Base-by-base conservation (phyloP, 1,140 invertebrate genomes). In the Amyelois transitella region DNA sequence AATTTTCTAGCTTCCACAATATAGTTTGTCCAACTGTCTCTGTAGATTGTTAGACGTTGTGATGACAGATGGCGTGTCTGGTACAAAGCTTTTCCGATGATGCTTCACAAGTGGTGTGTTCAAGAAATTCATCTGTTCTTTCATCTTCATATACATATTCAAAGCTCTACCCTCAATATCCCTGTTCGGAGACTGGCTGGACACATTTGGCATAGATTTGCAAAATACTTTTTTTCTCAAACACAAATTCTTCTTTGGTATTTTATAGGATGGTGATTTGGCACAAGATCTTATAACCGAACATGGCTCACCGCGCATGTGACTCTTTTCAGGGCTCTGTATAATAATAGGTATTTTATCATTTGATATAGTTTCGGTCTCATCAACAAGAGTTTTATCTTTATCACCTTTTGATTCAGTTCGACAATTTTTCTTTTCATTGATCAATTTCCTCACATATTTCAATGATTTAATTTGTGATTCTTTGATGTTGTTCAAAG, bases 131-230 rank as follows among this genome's bases (percentile, higher is more conserved):
- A 86, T 77, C n/a, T 79, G 65, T 47, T 80, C 62, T 57, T 86
- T 87, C 66, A 87, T 81, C 48, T 77, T 64, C 79, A 87, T 75
- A 44, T 87, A 85, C 66, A 85, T 75, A 48, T 65, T 67, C 3
- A 80, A 28, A 20, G 79, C 81, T 66, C 56, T 69, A 38, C 68
- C 60, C 12, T 69, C 65, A 51, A 64, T 62, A 21, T 66, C 62
- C 56, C 70, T 70, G 5, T 58, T 58, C n/a, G 73, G 79, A 32
- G 79, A 69, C n/a, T 55, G 52, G 49, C 59, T 67, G 1, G 75
- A 62, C 28, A 77, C 61, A 69, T 81, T 81, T n/a, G 77, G 74
- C 74, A 82, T 72, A 12, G 81, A 81, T 53, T 83, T 84, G 18
- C 68, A 47, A 51, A 77, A 66, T 3, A 79, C 71, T 45, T 75